phyloP scores from a whole-genome alignment of 2,888 invertebrate species.

The Gortyna flavago region DNA sequence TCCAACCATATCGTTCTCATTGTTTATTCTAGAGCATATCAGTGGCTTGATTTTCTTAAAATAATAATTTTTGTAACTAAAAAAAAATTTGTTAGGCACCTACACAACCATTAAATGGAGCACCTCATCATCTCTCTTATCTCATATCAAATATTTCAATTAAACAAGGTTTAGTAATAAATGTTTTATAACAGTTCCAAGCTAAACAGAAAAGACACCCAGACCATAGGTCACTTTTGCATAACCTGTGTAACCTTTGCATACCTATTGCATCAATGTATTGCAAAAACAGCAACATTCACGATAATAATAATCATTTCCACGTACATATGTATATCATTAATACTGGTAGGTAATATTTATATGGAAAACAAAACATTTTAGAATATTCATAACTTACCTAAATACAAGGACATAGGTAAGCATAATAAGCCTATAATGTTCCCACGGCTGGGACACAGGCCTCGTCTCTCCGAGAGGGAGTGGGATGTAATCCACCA shows the following conservation, averaged over 20 bases:
- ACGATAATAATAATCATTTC: slow-evolving; percentile 20
- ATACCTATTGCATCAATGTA: slow-evolving; percentile 17
- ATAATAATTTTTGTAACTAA: not conserved
- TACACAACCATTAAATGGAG: not conserved
- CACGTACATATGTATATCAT: slow-evolving; percentile 23
- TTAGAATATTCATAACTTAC: not conserved
- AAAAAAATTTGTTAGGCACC: not conserved
- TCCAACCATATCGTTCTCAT: too few species aligned
- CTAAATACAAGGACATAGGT: too few species aligned
- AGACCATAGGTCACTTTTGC: slow-evolving; percentile 44
- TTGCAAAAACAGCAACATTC: slow-evolving; percentile 29
- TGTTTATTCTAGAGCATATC: not conserved
- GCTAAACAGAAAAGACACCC: slow-evolving; percentile 13
- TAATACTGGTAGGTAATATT: slow-evolving; percentile 4
- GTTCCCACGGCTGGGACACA: too few species aligned
- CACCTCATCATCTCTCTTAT: not conserved
- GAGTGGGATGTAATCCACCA: too few species aligned
- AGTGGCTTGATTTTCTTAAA: not conserved
- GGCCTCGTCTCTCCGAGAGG: too few species aligned
- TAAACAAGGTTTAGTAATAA: slow-evolving; percentile 25
- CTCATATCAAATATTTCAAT: slow-evolving; percentile 48
- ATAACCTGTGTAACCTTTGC: slow-evolving; percentile 37
- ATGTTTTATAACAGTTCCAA: slow-evolving; percentile 5
- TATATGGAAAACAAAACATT: slow-evolving; percentile 22
- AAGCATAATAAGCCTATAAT: too few species aligned